Evolutionary conservation across 2,797 vertebrate species (phyloP).

Genomic region (Pyrocephalus nanus): DNA sequence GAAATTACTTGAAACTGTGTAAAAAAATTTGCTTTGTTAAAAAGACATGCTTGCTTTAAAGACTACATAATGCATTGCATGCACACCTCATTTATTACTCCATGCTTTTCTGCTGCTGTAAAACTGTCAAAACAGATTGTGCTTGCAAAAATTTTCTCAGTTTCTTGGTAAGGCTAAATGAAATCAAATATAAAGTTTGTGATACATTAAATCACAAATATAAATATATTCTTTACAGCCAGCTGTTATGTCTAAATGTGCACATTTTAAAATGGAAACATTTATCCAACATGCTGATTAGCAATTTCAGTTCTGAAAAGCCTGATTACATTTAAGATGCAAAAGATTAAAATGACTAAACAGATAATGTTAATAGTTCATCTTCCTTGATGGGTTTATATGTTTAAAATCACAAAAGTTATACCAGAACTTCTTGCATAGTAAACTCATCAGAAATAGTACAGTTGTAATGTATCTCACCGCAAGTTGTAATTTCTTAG

Average conservation of each 20-base stretch:
- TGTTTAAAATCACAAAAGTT: slow-evolving; percentile 65
- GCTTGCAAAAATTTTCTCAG: slow-evolving; percentile 58
- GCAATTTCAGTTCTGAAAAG: slow-evolving; percentile 77
- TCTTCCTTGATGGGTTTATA: slow-evolving; percentile 74
- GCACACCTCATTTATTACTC: slow-evolving; percentile 61
- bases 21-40: slow-evolving; percentile 57
- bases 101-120: slow-evolving; percentile 55
- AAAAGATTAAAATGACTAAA: slow-evolving; percentile 78
- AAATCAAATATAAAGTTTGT: slow-evolving; percentile 76
- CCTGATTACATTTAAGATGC: slow-evolving; percentile 76
- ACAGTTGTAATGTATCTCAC: neutral
- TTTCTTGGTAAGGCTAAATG: slow-evolving; percentile 71
- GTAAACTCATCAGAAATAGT: slow-evolving; percentile 27
- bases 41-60: slow-evolving; percentile 62
- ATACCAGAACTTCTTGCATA: slow-evolving; percentile 8
- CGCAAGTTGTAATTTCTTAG: neutral
- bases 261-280: slow-evolving; percentile 72
- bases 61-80: slow-evolving; percentile 25
- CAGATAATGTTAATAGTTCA: slow-evolving; percentile 76
- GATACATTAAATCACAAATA: slow-evolving; percentile 79
- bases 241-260: slow-evolving; percentile 72
- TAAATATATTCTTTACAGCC: slow-evolving; percentile 78
- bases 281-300: slow-evolving; percentile 76
- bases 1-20: slow-evolving; percentile 39
- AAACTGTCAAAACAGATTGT: slow-evolving; percentile 66